A percentile compares a stretch with the other conserved stretches of the same genome.
These are phyloP conservation scores for Rhea pennata DNA, from an alignment of 2,113 vertebrate species.

Conservation along the genomic window DNA sequence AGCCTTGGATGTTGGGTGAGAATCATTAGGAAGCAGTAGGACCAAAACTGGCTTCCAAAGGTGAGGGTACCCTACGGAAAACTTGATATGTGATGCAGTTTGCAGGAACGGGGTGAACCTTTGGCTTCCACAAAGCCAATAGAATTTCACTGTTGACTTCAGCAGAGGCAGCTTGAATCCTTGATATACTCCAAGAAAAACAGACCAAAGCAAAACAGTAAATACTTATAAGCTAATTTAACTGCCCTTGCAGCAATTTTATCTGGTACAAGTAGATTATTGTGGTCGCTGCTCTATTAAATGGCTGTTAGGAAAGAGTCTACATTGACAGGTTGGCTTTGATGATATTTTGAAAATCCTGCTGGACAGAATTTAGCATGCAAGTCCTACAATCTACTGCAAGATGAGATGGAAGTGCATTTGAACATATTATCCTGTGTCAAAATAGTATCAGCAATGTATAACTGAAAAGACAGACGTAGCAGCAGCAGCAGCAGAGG, in stretches of 20 bases:
- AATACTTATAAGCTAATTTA: neutral
- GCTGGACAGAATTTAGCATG: neutral
- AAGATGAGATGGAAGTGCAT: neutral
- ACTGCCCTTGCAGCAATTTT: neutral
- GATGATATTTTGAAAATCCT: neutral
- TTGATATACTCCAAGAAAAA: neutral
- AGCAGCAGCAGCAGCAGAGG: neutral
- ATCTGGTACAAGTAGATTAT: neutral
- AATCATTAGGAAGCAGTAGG: neutral
- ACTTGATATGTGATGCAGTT: rapidly evolving
- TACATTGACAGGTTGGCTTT: neutral
- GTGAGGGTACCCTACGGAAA: neutral
- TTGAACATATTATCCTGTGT: neutral
- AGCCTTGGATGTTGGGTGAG: neutral
- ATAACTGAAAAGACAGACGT: neutral
- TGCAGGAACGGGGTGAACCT: neutral
- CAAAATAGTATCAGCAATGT: neutral
- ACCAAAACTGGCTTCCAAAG: neutral
- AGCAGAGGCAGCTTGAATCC: neutral
- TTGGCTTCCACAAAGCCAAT: neutral
- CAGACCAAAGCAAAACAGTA: neutral
- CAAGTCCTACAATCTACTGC: neutral
- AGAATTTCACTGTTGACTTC: neutral
- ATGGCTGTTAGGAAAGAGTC: neutral
- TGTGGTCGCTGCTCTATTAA: neutral